phyloP scores from a whole-genome alignment of 2,888 invertebrate genomes.

The Gandaritis pyraliata region DNA sequence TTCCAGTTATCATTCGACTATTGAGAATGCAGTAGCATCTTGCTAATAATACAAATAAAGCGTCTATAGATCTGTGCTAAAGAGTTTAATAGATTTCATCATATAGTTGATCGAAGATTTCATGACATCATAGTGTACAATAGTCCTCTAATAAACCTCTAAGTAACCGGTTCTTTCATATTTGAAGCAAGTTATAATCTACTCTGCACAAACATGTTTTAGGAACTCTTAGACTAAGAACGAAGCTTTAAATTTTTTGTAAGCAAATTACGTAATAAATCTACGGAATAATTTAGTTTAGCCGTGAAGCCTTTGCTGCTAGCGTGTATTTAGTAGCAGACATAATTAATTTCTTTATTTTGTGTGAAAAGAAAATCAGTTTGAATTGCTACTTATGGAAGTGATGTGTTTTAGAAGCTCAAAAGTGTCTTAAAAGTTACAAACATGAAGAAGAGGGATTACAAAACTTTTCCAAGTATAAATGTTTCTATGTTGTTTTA shows the following conservation, averaged over 20 bases:
- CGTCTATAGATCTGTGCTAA: too few species aligned
- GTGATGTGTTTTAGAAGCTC: neutral
- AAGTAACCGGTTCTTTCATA: constrained; percentile 1
- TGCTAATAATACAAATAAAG: too few species aligned
- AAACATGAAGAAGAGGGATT: constrained; percentile 22
- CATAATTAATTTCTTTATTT: neutral
- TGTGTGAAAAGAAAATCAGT: neutral
- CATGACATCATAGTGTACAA: too few species aligned
- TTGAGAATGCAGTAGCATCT: neutral
- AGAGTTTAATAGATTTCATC: too few species aligned
- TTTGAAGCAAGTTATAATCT: constrained; percentile 1
- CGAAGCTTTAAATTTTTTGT: constrained; percentile 12
- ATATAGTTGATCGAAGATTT: too few species aligned
- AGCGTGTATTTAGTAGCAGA: neutral
- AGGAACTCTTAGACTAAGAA: constrained; percentile 1
- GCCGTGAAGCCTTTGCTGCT: neutral
- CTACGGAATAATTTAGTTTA: constrained; percentile 14
- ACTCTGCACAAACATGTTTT: constrained; percentile 8
- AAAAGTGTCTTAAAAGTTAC: neutral
- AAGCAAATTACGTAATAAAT: neutral
- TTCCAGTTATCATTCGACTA: neutral
- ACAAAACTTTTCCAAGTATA: constrained; percentile 31
- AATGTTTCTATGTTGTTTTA: constrained; percentile 9
- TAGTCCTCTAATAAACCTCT: neutral
- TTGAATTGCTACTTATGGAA: neutral